These are phyloP conservation scores for Vireo griseus DNA, from an alignment of 2,797 vertebrate genomes.

Conservation along the genomic window DNA sequence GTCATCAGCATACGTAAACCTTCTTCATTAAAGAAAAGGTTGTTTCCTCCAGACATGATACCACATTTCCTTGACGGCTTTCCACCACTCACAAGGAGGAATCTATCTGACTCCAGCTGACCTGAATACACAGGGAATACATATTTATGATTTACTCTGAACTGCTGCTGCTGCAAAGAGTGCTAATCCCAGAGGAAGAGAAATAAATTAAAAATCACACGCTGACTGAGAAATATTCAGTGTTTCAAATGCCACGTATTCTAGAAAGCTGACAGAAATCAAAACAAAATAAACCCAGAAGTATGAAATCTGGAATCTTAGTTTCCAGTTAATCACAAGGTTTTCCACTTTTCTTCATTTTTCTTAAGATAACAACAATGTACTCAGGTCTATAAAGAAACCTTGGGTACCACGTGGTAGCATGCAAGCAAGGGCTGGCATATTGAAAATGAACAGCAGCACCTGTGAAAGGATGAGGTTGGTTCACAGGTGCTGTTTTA, in stretches of 20 bases:
- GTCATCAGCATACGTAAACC: slow-evolving; percentile 95
- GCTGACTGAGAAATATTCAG: neutral
- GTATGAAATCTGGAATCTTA: neutral
- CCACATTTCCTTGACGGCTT: slow-evolving; percentile 97
- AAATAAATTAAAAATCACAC: slow-evolving; percentile 6
- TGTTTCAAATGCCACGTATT: neutral
- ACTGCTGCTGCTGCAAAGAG: neutral
- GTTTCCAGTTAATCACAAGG: neutral
- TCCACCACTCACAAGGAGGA: slow-evolving; percentile 90
- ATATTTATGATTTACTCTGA: slow-evolving; percentile 18
- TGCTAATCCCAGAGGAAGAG: neutral
- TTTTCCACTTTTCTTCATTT: neutral
- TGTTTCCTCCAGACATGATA: slow-evolving; percentile 95
- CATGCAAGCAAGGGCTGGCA: neutral
- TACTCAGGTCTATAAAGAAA: neutral
- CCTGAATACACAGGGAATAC: slow-evolving; percentile 71
- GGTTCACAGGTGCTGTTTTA: neutral
- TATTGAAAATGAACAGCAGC: neutral
- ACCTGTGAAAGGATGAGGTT: neutral
- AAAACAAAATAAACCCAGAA: neutral
- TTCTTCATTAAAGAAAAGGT: slow-evolving; percentile 96
- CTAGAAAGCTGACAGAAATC: neutral
- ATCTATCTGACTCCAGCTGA: slow-evolving; percentile 86
- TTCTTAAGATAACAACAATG: neutral
- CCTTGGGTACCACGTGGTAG: neutral